Conservation (phyloP, 2,797 vertebrate species). For the Rhinichthys osculus region DNA sequence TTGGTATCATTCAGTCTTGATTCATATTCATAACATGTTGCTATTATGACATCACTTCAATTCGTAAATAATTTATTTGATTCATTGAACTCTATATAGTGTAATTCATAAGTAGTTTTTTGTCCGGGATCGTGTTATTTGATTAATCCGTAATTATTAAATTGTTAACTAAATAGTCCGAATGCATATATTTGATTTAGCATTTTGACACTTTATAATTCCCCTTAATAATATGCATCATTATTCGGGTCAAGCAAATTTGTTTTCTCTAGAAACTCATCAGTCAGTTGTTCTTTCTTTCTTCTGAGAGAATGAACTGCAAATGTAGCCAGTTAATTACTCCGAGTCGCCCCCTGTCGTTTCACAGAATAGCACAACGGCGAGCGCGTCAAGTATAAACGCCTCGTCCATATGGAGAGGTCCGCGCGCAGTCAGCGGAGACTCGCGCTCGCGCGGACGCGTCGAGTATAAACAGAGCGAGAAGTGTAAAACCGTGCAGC, state of each 20-base stretch:
- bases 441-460: too few species aligned
- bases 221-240: not conserved
- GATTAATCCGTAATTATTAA: not conserved
- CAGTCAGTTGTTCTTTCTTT: not conserved
- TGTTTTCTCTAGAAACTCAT: not conserved
- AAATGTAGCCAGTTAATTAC: not conserved
- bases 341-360: too few species aligned
- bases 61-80: not conserved
- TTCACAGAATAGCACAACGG: too few species aligned
- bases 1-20: too few species aligned
- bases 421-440: too few species aligned
- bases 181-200: not conserved
- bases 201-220: not conserved
- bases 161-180: too few species aligned
- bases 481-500: too few species aligned
- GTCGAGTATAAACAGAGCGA: not conserved
- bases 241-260: not conserved
- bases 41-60: not conserved
- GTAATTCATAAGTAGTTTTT: not conserved
- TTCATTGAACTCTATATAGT: not conserved
- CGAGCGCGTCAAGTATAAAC: too few species aligned
- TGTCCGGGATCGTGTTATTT: not conserved
- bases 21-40: not conserved
- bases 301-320: not conserved
- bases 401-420: too few species aligned